These are phyloP conservation scores for Enteromius argenteus DNA, from an alignment of 2,797 vertebrate species.

Conservation along the genomic window DNA sequence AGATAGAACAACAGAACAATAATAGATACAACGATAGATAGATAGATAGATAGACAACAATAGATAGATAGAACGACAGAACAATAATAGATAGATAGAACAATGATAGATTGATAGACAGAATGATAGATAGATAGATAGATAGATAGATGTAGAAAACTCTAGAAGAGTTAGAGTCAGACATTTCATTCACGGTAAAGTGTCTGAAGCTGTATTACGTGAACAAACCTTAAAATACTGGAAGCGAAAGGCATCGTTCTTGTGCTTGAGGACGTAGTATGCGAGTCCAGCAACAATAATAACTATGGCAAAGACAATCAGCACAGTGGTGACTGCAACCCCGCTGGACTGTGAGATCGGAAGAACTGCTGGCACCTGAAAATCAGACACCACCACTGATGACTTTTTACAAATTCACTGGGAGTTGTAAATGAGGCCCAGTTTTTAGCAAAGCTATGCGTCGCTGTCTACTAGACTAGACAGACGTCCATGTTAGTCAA, in stretches of 20 bases:
- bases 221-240: conserved; percentile 84
- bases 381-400: conserved; percentile 9
- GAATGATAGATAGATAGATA: not conserved
- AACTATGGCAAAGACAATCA: conserved; percentile 69
- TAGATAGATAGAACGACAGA: too few relatives aligned
- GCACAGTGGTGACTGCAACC: conserved; percentile 64
- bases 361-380: conserved; percentile 61
- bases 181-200: too few relatives aligned
- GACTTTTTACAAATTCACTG: not conserved
- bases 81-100: not conserved
- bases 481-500: not conserved
- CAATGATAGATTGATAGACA: not conserved
- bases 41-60: not conserved
- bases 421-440: not conserved
- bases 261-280: conserved; percentile 79
- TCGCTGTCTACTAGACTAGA: not conserved
- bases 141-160: not conserved
- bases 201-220: not conserved
- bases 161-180: too few relatives aligned
- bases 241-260: conserved; percentile 82
- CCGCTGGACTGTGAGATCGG: conserved; percentile 60
- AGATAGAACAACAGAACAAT: not conserved
- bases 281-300: conserved; percentile 69
- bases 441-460: not conserved
- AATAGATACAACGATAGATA: not conserved